Percentiles rank a stretch among this genome's conserved stretches.
Evolutionary conservation across 2,797 vertebrate species (phyloP).

Genomic region (Rhinatrema bivittatum): DNA sequence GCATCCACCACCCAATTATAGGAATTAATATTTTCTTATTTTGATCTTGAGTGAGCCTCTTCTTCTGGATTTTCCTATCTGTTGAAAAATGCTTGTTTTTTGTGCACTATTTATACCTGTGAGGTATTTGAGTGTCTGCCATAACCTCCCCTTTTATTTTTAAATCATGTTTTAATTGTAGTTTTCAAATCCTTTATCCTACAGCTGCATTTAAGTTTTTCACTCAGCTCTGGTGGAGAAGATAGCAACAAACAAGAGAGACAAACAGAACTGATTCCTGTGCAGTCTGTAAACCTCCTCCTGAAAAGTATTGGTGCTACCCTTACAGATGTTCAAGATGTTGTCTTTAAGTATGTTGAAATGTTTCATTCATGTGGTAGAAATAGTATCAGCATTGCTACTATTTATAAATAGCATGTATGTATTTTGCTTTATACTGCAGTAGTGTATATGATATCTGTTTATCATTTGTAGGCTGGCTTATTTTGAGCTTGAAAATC

Average conservation of each 20-base stretch:
- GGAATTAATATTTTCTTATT: too few species aligned
- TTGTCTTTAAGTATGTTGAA: conserved; percentile 86
- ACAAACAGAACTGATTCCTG: conserved; percentile 70
- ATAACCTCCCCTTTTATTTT: too few species aligned
- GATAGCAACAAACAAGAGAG: conserved; percentile 73
- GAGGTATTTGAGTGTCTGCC: too few species aligned
- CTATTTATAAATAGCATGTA: not conserved
- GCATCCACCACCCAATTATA: too few species aligned
- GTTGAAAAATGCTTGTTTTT: too few species aligned
- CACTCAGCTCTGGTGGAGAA: conserved; percentile 80
- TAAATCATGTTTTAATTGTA: too few species aligned
- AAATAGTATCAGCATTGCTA: too few species aligned
- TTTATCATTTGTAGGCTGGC: conserved; percentile 64
- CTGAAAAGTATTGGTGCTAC: conserved; percentile 96
- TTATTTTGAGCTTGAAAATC: conserved; percentile 84
- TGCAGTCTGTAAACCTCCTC: conserved; percentile 83
- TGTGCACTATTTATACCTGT: too few species aligned
- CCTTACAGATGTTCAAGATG: conserved; percentile 88
- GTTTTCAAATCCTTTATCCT: conserved; percentile 31
- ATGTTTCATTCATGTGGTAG: not conserved
- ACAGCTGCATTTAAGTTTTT: conserved; percentile 93
- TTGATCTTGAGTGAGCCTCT: too few species aligned
- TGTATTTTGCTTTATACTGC: not conserved
- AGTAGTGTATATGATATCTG: not conserved
- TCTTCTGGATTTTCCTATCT: too few species aligned